Conservation (phyloP, 2,797 vertebrate genomes). For the Poecilia velifera region DNA sequence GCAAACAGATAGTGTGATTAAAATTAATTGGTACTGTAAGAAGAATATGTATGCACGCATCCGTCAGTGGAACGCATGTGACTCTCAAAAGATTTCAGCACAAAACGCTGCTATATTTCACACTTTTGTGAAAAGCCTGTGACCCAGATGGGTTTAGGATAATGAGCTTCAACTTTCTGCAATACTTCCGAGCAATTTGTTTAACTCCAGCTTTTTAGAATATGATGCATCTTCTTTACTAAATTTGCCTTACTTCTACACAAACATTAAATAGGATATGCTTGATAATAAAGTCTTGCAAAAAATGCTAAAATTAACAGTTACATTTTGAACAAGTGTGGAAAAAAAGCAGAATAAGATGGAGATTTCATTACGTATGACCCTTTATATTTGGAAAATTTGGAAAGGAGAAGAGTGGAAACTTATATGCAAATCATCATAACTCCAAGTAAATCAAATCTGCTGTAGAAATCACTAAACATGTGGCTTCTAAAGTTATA, state of each 20-base stretch:
- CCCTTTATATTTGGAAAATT: too few species aligned
- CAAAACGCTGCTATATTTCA: conserved; percentile 17
- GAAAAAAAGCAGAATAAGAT: not conserved
- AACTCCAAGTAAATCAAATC: not conserved
- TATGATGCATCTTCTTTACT: not conserved
- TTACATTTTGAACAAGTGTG: not conserved
- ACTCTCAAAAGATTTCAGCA: conserved; percentile 18
- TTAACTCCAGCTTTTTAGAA: not conserved
- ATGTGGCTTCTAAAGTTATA: not conserved
- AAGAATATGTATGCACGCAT: conserved; percentile 16
- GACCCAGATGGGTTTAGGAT: not conserved
- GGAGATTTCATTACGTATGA: not conserved
- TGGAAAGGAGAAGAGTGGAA: not conserved
- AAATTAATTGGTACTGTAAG: conserved; percentile 39
- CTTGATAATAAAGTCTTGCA: not conserved
- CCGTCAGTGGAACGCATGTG: conserved; percentile 19
- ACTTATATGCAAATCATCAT: not conserved
- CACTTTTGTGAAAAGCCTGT: conserved; percentile 22
- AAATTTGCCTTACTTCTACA: not conserved
- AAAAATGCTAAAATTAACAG: not conserved
- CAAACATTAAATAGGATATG: not conserved
- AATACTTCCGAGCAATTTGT: not conserved
- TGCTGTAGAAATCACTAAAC: not conserved
- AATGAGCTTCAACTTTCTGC: conserved; percentile 9
- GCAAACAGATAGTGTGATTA: conserved; percentile 53